Evolutionary conservation across 2,797 vertebrate genomes (phyloP).

Genomic region (Pelobates cultripes): DNA sequence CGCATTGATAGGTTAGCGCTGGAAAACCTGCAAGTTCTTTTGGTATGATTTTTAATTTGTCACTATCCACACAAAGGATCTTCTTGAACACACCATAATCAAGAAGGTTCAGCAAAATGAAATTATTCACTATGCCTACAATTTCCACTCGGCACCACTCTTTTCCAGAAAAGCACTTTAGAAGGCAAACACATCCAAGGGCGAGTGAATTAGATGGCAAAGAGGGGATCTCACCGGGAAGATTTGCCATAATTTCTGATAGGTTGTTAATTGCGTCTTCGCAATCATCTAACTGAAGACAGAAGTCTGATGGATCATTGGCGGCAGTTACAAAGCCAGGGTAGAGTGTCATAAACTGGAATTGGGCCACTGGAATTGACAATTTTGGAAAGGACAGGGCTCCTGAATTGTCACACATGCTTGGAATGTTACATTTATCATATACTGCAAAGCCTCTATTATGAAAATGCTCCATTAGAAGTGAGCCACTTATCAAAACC

Average conservation of each 20-base stretch:
- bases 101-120: constrained; percentile 72
- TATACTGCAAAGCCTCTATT: neutral
- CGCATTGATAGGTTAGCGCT: constrained; percentile 76
- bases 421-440: neutral
- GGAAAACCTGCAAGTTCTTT: constrained; percentile 71
- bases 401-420: neutral
- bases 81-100: constrained; percentile 78
- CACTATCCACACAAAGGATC: constrained; percentile 64
- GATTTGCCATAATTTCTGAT: constrained; percentile 70
- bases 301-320: constrained; percentile 80
- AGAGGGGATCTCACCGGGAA: constrained; percentile 66
- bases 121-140: constrained; percentile 59
- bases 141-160: constrained; percentile 86
- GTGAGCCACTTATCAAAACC: constrained; percentile 63
- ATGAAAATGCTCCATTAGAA: constrained; percentile 62
- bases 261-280: constrained; percentile 70
- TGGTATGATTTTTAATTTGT: constrained; percentile 75
- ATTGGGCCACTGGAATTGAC: constrained; percentile 61
- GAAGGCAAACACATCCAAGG: constrained; percentile 76
- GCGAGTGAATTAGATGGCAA: constrained; percentile 68
- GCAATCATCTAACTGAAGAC: constrained; percentile 74
- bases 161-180: constrained; percentile 68
- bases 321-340: constrained; percentile 72
- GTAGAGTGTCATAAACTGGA: constrained; percentile 68
- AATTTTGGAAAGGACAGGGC: neutral